Base-by-base conservation (phyloP, 2,797 vertebrate genomes). In the Phaenicophaeus curvirostris region DNA sequence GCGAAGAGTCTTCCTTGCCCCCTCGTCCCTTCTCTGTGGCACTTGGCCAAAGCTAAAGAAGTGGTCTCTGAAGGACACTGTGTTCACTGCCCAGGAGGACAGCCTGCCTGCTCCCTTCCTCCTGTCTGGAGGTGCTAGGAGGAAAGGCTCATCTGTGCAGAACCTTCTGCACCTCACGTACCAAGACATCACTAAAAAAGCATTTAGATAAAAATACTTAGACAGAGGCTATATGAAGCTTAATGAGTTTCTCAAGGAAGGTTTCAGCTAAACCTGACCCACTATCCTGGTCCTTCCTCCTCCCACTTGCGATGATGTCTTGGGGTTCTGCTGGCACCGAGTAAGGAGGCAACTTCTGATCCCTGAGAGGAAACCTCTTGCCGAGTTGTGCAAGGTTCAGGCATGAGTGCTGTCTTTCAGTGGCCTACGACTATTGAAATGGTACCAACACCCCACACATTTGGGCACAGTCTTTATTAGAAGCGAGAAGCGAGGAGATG, bases 401-500 rank as follows among this genome's bases (percentile, higher is more conserved):
- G 15, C 83, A 20, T 0, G 0, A 86, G n/a, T 1, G 3, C 14
- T 2, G 0, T n/a, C 51, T 85, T 81, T 58, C 24, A 17, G 55
- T 44, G 79, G 24, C 23, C 17, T 93, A 31, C 44, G 15, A 51
- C 65, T 62, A 35, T 81, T 42, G 71, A 69, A 86, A 59, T 15
- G 11, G 2, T 78, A 53, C 33, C 33, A 91, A 55, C 4, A 15
- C 3, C 5, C 6, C 19, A 11, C 6, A 1, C 0, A 0, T 62
- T 84, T 78, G 62, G 20, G 19, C 8, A 27, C 15, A 24, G 35
- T 19, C 25, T 77, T 13, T 6, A 11, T 62, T 63, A 76, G 51
- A 42, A 87, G 23, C n/a, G 74, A 89, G 67, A 92, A 94, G 46
- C 10, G 57, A 27, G 27, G 61, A 87, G n/a, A 54, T 48, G 5